phyloP scores from a whole-genome alignment of 2,113 vertebrate genomes.

The Dasyprocta punctata region DNA sequence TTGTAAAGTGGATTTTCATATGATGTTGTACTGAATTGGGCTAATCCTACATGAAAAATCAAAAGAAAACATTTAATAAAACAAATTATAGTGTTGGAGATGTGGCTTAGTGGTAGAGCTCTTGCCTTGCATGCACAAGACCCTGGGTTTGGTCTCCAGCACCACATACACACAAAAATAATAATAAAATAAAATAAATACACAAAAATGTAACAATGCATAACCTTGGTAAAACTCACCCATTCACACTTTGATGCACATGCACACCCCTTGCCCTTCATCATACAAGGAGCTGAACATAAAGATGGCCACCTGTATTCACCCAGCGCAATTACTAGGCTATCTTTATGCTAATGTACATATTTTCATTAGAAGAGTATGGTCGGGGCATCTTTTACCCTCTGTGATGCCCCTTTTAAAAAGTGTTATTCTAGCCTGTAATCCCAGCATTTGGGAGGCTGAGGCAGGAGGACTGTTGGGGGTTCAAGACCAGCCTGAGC shows the following conservation, averaged over 20 bases:
- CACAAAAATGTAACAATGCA: neutral
- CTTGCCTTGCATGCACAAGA: no score
- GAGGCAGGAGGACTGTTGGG: no score
- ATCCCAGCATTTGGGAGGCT: neutral
- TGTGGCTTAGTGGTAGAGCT: no score
- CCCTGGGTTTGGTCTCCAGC: no score
- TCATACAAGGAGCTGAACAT: neutral
- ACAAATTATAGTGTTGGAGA: neutral
- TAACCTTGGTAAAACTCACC: neutral
- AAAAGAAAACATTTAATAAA: neutral
- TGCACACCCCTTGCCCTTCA: neutral
- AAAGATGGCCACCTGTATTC: neutral
- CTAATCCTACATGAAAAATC: neutral
- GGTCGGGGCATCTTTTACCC: neutral
- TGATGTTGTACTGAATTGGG: neutral
- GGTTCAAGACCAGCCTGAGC: no score
- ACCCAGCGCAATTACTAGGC: neutral
- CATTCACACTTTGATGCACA: neutral
- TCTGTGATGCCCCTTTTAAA: neutral
- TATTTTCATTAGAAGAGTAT: neutral
- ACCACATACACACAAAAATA: neutral
- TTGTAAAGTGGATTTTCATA: neutral
- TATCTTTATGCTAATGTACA: neutral
- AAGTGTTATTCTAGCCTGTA: neutral
- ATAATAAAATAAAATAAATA: neutral